phyloP scores from a whole-genome alignment of 2,888 invertebrate species.

The Seira ritae region DNA sequence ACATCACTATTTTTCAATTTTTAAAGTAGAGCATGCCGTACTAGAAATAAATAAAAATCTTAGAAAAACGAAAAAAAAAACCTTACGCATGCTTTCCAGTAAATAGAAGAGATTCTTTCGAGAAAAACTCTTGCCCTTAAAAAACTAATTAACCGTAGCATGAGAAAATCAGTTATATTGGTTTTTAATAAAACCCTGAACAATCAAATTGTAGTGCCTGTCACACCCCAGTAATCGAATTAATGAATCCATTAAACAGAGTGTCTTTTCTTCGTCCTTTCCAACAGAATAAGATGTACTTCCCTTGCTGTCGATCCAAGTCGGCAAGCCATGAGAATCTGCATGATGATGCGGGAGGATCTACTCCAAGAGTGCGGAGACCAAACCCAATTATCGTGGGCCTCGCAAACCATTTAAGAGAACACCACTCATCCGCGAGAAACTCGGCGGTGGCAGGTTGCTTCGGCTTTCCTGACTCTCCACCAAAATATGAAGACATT shows the following conservation, averaged over 20 bases:
- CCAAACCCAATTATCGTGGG: conserved; percentile 56
- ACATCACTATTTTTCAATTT: not conserved
- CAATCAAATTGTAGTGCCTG: not conserved
- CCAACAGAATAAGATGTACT: conserved; percentile 47
- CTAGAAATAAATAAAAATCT: not conserved
- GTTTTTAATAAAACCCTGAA: not conserved
- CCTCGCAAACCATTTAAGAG: conserved; percentile 54
- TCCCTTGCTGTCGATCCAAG: conserved; percentile 47
- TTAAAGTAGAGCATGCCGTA: not conserved
- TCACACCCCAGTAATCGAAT: not conserved
- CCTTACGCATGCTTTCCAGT: too few relatives aligned
- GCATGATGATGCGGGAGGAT: conserved; percentile 19
- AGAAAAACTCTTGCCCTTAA: too few relatives aligned
- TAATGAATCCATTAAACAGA: conserved; percentile 4
- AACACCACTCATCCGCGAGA: conserved; percentile 50
- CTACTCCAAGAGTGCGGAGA: conserved; percentile 6
- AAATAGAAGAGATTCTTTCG: too few relatives aligned
- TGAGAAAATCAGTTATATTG: too few relatives aligned
- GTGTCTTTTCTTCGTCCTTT: conserved; percentile 20
- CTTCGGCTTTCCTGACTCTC: conserved; percentile 46
- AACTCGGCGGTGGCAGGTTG: conserved; percentile 43
- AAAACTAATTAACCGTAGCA: too few relatives aligned
- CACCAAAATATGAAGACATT: conserved; percentile 60
- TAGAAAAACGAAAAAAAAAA: not conserved
- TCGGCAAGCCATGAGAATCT: conserved; percentile 45